phyloP scores from a whole-genome alignment of 2,888 invertebrate species.

The Thecocarcelia acutangulata region DNA sequence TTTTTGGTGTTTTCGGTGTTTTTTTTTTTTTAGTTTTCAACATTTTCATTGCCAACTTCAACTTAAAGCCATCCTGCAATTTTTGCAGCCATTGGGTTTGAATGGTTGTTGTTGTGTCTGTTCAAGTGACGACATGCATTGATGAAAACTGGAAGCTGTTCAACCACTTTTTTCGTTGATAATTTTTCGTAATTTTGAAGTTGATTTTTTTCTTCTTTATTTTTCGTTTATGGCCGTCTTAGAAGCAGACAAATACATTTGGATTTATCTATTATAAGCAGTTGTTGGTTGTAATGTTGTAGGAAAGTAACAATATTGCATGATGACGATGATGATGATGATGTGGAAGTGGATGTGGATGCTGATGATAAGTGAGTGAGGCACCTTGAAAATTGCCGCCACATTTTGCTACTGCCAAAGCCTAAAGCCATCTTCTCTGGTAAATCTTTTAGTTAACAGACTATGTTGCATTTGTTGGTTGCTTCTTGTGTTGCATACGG shows the following conservation, averaged over 20 bases:
- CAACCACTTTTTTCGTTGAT: constrained; percentile 71
- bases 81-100: constrained; percentile 23
- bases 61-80: constrained; percentile 38
- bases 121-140: constrained; percentile 66
- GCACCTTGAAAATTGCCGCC: constrained; percentile 70
- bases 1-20: neutral
- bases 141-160: constrained; percentile 74
- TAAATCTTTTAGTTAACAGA: constrained; percentile 57
- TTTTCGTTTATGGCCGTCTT: constrained; percentile 52
- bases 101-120: constrained; percentile 51
- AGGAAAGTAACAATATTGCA: constrained; percentile 62
- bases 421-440: constrained; percentile 60
- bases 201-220: constrained; percentile 17
- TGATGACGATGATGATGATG: constrained; percentile 28
- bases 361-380: constrained; percentile 64
- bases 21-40: constrained; percentile 4
- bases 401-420: constrained; percentile 66
- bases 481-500: constrained; percentile 55
- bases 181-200: constrained; percentile 58
- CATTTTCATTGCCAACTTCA: constrained; percentile 63
- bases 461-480: constrained; percentile 25
- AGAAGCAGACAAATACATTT: constrained; percentile 60
- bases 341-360: neutral
- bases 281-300: constrained; percentile 13
- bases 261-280: constrained; percentile 11